Evolutionary conservation across 2,888 invertebrate species (phyloP).

Genomic region (Branchinecta sandiegonensis): DNA sequence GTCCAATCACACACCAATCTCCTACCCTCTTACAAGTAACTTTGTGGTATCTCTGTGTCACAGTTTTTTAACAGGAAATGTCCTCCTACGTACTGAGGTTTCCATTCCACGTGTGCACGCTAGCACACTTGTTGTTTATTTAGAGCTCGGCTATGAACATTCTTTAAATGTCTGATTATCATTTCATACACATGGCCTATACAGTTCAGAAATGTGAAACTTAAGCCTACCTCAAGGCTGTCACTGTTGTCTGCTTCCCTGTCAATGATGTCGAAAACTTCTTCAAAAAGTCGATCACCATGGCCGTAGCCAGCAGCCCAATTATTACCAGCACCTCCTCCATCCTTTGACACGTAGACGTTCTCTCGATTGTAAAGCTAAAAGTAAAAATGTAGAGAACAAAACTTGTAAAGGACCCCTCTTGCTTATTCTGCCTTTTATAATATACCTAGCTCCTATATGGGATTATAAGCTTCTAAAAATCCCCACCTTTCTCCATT

Average conservation of each 20-base stretch:
- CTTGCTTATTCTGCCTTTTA: too few relatives aligned
- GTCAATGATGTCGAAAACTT: slow-evolving; percentile 95
- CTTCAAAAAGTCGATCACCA: slow-evolving; percentile 82
- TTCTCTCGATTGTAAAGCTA: slow-evolving; percentile 94
- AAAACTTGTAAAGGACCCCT: too few relatives aligned
- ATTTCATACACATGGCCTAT: background rate
- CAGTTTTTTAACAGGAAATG: too few relatives aligned
- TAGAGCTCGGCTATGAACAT: slow-evolving; percentile 2
- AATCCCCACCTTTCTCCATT: too few relatives aligned
- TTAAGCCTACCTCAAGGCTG: slow-evolving; percentile 60
- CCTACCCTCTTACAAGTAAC: too few relatives aligned
- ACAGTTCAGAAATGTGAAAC: background rate
- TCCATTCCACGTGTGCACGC: too few relatives aligned
- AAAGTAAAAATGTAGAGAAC: slow-evolving; percentile 16
- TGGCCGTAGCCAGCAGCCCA: slow-evolving; percentile 96
- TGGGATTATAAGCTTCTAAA: too few relatives aligned
- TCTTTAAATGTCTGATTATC: background rate
- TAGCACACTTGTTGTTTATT: background rate
- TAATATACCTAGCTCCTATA: too few relatives aligned
- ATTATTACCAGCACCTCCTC: slow-evolving; percentile 97
- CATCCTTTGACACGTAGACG: slow-evolving; percentile 86
- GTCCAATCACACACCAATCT: too few relatives aligned
- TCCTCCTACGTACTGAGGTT: too few relatives aligned
- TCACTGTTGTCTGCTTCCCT: slow-evolving; percentile 97
- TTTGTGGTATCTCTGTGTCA: too few relatives aligned